phyloP scores from a whole-genome alignment of 2,797 vertebrate genomes.

The Ctenochaetus hawaiiensis region DNA sequence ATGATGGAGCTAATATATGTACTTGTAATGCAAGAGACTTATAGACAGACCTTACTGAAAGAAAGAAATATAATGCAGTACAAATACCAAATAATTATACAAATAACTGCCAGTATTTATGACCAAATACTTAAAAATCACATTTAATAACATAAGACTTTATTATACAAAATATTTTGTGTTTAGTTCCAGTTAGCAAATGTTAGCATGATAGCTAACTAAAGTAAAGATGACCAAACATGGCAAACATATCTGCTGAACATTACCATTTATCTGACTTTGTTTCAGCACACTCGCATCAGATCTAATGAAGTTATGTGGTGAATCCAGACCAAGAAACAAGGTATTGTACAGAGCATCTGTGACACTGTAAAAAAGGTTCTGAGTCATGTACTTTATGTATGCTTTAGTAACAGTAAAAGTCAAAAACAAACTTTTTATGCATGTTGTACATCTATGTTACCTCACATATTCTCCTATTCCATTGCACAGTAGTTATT shows the following conservation, averaged over 20 bases:
- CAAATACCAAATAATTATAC: neutral
- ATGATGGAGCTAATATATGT: neutral
- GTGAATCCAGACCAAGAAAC: constrained; percentile 92
- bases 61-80: neutral
- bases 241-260: neutral
- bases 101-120: neutral
- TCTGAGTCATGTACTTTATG: neutral
- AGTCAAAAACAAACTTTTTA: too few species aligned
- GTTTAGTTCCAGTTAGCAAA: too few species aligned
- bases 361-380: neutral
- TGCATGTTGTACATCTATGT: too few species aligned
- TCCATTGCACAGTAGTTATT: neutral
- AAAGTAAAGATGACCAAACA: neutral
- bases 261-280: neutral
- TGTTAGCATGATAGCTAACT: neutral
- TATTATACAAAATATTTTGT: too few species aligned
- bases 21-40: neutral
- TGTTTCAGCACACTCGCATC: constrained; percentile 90
- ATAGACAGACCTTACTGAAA: neutral
- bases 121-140: neutral
- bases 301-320: constrained; percentile 96
- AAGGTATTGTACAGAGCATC: constrained; percentile 86
- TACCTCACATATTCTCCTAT: neutral
- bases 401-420: neutral
- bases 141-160: neutral